Base-by-base conservation (phyloP, 2,113 vertebrate species). In the Apodemus sylvaticus region DNA sequence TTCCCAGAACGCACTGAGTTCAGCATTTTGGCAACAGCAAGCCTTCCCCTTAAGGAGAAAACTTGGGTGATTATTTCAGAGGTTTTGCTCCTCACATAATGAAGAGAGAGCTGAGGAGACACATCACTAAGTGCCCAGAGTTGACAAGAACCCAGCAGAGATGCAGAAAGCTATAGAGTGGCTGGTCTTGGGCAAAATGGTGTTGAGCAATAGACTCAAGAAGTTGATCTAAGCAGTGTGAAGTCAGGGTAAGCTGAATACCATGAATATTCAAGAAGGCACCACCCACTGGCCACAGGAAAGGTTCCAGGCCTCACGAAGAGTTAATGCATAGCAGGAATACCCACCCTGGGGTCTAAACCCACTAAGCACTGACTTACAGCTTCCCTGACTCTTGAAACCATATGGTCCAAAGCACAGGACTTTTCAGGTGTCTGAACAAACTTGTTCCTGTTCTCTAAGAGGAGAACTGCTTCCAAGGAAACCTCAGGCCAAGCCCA, bases 1-100 rank as follows among this genome's bases (percentile, higher is more conserved):
- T 62, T 31, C 36, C 58, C 0, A 1, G 45, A 29, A 17, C 42
- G 10, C 2, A 48, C 0, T 0, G 26, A 45, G 17, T 17, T 48
- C 7, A 45, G 55, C 31, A n/a, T 60, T 24, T n/a, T 3, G 6
- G 34, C 62, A 3, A 68, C 0, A 24, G 24, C 36, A 17, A 53
- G n/a, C 5, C 11, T 31, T 1, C 42, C 4, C 29, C 22, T 34
- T 53, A 60, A 13, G 51, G 39, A 92, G 26, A 24, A 29, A 34
- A 36, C 1, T 8, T 1, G 7, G 7, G 5, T 9, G n/a, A 7
- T 55, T 31, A 5, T 39, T 42, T 26, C 34, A 26, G 55, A 94
- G 34, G 8, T 17, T 36, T 53, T 22, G 20, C 3, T 31, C 17
- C 24, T 1, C 6, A 55, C 4, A 34, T 8, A 14, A 22, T 22